Evolutionary conservation across 2,888 invertebrate species (phyloP), one percentile per base, ranked within the genome.

Genomic region (Ferdinandea cuprea): DNA sequence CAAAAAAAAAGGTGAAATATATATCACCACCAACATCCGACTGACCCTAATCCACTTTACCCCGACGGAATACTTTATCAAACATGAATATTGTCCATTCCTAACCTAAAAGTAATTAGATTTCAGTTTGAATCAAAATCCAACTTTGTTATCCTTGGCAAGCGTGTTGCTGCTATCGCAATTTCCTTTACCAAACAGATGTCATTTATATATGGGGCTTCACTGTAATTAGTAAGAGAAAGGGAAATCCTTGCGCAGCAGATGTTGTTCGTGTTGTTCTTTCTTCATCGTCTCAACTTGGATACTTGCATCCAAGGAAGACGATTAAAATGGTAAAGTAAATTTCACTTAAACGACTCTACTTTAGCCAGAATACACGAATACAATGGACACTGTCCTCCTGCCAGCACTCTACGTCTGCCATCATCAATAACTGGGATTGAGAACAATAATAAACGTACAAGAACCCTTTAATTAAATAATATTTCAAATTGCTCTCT

Each of bases 401-500:
- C 21, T 21, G 8, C 7, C 15, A n/a, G 1, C 2, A 19, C 5
- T 5, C 25, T 25, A 25, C 35, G 37, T 66, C 19, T 69, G 42
- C 50, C 74, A 46, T 76, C 76, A 81, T 81, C 76, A 76, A 81
- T 81, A 76, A 83, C 58, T 48, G 61, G 15, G 19, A 44, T 44
- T 44, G 44, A 19, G n/a, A 61, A 72, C 65, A 83, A 76, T 71
- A 71, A 71, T 58, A 54, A 66, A 71, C 66, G 63, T 68, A 72
- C 66, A 83, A 61, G 66, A 66, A 72, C 56, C 66, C 61, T 66
- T 83, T 83, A 83, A 83, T 83, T 83, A 83, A 83, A 83, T 83
- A 83, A 83, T 72, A 77, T 77, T 83, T 83, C 77, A 83, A 77
- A 83, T 77, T 83, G 77, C 66, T 77, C 71, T 81, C 76, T 74